These are phyloP conservation scores for Saxicola maurus DNA, from an alignment of 2,797 vertebrate species.

Conservation along the genomic window DNA sequence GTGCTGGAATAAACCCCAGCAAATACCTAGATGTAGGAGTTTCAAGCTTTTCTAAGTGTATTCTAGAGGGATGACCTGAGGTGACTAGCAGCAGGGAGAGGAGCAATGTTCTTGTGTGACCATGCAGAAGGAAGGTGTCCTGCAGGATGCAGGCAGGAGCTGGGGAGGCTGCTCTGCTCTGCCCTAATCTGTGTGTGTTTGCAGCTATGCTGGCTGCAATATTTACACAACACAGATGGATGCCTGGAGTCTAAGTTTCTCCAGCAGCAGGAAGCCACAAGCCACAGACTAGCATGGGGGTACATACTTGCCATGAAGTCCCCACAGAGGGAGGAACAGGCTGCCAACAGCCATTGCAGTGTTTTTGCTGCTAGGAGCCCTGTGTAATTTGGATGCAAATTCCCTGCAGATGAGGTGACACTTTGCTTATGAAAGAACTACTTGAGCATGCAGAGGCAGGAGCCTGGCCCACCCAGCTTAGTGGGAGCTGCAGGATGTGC, in stretches of 20 bases:
- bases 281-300: not conserved
- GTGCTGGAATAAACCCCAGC: not conserved
- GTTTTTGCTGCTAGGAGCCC: not conserved
- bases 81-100: not conserved
- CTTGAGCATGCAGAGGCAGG: not conserved
- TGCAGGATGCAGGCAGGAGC: not conserved
- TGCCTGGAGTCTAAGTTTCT: not conserved
- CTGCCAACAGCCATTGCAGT: not conserved
- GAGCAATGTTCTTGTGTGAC: not conserved
- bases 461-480: not conserved
- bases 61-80: not conserved
- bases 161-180: not conserved
- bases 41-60: not conserved
- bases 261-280: not conserved
- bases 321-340: not conserved
- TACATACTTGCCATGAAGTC: not conserved
- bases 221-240: not conserved
- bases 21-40: not conserved
- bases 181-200: not conserved
- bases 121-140: not conserved
- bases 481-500: not conserved
- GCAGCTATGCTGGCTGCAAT: not conserved
- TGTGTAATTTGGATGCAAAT: not conserved
- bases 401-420: not conserved
- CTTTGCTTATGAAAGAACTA: conserved; percentile 38